A percentile compares a stretch with the other conserved stretches of the same genome.
These are phyloP conservation scores for Phylloscopus collybita DNA, from an alignment of 2,797 vertebrate species.

Conservation along the genomic window DNA sequence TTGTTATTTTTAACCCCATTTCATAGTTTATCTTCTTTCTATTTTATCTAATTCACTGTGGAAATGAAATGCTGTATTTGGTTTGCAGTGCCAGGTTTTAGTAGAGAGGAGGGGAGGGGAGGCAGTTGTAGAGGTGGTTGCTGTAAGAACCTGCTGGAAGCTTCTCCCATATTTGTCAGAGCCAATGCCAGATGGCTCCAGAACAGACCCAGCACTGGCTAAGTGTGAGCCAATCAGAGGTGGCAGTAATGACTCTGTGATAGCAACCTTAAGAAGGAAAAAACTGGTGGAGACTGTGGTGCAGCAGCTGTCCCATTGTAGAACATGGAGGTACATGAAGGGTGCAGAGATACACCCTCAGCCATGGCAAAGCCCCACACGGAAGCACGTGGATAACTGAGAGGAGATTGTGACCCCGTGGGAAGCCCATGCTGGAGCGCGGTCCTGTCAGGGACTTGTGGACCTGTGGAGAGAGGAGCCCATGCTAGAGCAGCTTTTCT, in stretches of 20 bases:
- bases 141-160: neutral
- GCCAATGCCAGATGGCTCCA: neutral
- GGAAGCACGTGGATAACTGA: neutral
- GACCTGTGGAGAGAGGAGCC: neutral
- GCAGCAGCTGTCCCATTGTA: rapidly evolving
- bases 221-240: neutral
- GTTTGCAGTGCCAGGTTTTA: neutral
- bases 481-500: neutral
- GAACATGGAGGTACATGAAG: neutral
- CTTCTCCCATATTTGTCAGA: neutral
- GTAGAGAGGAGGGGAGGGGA: too few species aligned
- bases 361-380: rapidly evolving
- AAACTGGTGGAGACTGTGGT: neutral
- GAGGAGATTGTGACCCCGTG: neutral
- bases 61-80: neutral
- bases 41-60: neutral
- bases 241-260: neutral
- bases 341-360: neutral
- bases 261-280: neutral
- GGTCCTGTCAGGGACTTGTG: neutral
- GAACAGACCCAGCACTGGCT: neutral
- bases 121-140: neutral
- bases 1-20: neutral
- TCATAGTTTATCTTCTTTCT: neutral
- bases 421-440: neutral